Percentiles rank a stretch among this genome's conserved stretches.
Evolutionary conservation across 1,140 invertebrate species (phyloP).

Genomic region (Bicyclus anynana): DNA sequence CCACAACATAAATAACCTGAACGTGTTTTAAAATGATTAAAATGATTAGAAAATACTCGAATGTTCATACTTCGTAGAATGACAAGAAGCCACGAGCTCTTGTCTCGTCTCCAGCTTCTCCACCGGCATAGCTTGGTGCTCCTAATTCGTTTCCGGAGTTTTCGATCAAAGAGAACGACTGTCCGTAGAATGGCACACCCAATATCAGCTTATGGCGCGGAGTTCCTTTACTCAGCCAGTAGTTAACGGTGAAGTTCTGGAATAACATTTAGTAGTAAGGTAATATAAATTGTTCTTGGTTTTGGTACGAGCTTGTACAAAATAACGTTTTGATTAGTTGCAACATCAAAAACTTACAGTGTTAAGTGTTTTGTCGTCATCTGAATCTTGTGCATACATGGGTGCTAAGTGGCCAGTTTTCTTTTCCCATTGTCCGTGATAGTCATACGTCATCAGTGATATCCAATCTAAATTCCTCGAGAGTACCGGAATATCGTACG

Average conservation of each 20-base stretch:
- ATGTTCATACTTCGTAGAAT: conserved; percentile 86
- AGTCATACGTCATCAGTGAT: conserved; percentile 94
- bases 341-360: conserved; percentile 69
- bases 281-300: too few species aligned
- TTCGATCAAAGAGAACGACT: conserved; percentile 87
- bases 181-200: conserved; percentile 91
- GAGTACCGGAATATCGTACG: conserved; percentile 86
- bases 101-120: conserved; percentile 88
- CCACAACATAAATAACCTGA: neutral
- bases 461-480: conserved; percentile 90
- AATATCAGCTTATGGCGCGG: conserved; percentile 86
- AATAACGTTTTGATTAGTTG: too few species aligned
- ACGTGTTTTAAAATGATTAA: too few species aligned
- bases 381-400: conserved; percentile 85
- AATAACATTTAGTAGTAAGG: neutral
- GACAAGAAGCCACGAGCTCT: conserved; percentile 88
- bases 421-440: conserved; percentile 94
- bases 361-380: conserved; percentile 87
- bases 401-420: conserved; percentile 92
- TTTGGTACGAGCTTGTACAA: too few species aligned
- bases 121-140: conserved; percentile 84
- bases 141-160: conserved; percentile 81
- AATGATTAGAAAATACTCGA: neutral
- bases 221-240: conserved; percentile 88
- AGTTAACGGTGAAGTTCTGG: conserved; percentile 88